Evolutionary conservation across 2,888 invertebrate genomes (phyloP).

Genomic region (Carabus problematicus): DNA sequence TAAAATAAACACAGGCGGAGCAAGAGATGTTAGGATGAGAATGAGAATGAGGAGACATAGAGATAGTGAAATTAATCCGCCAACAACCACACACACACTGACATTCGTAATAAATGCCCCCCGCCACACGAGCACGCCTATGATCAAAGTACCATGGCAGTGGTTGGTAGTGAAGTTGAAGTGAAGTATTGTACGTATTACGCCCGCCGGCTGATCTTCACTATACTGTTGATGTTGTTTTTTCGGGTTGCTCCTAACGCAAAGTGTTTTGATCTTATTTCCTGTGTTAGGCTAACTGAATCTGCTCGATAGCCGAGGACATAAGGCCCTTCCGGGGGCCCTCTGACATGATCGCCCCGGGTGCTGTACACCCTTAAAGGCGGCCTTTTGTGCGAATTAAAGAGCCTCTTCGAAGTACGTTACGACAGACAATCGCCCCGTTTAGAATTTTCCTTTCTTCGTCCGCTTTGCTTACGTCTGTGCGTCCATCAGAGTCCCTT

Average conservation of each 20-base stretch:
- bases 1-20: too few relatives aligned
- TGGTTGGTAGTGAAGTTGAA: too few relatives aligned
- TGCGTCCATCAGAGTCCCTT: neutral
- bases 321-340: neutral
- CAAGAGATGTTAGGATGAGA: too few relatives aligned
- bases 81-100: too few relatives aligned
- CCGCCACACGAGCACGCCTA: too few relatives aligned
- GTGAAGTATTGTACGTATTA: too few relatives aligned
- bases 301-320: neutral
- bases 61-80: too few relatives aligned
- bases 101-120: too few relatives aligned
- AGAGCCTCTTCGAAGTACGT: slow-evolving; percentile 9
- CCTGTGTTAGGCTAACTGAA: slow-evolving; percentile 11
- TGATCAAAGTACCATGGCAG: too few relatives aligned
- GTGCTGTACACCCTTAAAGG: neutral
- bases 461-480: neutral
- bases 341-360: slow-evolving; percentile 22
- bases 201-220: too few relatives aligned
- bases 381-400: slow-evolving; percentile 17
- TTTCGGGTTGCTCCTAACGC: slow-evolving; percentile 4
- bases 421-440: slow-evolving; percentile 17
- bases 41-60: too few relatives aligned
- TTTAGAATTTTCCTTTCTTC: slow-evolving; percentile 17
- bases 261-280: slow-evolving; percentile 21
- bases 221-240: too few relatives aligned